Percentiles rank a stretch among this genome's conserved stretches.
Conservation (phyloP, 2,888 invertebrate genomes). For the Caenorhabditis angaria region DNA sequence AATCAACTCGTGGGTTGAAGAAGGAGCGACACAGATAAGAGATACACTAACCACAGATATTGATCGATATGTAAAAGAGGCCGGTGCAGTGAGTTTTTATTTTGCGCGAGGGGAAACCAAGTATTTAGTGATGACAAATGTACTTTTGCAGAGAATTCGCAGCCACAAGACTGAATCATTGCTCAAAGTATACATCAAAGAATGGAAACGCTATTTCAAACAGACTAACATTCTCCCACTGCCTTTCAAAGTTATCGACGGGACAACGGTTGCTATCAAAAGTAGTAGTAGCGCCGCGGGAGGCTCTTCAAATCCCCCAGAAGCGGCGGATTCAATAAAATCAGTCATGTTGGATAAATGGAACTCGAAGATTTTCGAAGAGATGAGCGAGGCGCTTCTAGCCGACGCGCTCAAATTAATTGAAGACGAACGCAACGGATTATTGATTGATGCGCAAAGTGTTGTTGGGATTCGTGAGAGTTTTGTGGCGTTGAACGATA, state of each 20-base stretch:
- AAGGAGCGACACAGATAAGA: conserved; percentile 76
- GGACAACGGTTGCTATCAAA: too few relatives aligned
- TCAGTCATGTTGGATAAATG: conserved; percentile 90
- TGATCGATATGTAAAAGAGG: conserved; percentile 53
- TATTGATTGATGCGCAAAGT: conserved; percentile 94
- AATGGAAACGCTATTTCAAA: conserved; percentile 97
- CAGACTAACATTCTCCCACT: conserved; percentile 86
- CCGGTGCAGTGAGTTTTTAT: conserved; percentile 45
- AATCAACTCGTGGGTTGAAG: conserved; percentile 96
- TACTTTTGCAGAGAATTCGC: conserved; percentile 81
- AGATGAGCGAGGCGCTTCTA: conserved; percentile 88
- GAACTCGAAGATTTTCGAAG: conserved; percentile 95
- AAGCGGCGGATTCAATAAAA: conserved; percentile 12
- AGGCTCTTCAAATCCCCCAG: neutral
- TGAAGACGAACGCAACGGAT: conserved; percentile 93
- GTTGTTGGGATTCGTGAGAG: conserved; percentile 97
- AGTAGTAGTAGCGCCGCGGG: too few relatives aligned
- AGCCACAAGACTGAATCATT: conserved; percentile 92
- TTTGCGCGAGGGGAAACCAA: too few relatives aligned
- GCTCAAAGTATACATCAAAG: conserved; percentile 92
- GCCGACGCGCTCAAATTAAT: conserved; percentile 97
- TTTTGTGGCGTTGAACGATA: conserved; percentile 95
- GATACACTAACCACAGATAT: conserved; percentile 51
- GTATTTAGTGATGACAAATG: too few relatives aligned
- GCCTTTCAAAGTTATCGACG: conserved; percentile 59